Base-by-base conservation (phyloP, 2,113 vertebrate genomes). In the Dendropsophus ebraccatus region DNA sequence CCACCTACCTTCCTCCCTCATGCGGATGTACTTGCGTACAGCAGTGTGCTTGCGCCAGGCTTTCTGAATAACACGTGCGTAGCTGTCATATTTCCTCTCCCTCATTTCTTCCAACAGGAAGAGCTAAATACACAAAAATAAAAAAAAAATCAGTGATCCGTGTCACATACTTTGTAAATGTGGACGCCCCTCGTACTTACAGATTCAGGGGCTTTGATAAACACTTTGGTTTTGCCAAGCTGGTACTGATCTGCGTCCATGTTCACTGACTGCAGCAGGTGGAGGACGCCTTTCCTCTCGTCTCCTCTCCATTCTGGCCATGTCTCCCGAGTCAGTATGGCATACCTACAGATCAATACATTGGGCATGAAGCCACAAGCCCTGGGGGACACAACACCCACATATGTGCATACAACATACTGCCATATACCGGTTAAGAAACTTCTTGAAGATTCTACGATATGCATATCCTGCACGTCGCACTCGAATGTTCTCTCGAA, bases 221-320 rank as follows among this genome's bases (percentile, higher is more conserved):
- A 96, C 84, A 96, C 90, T 88, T 96, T 96, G 85, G 80, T 88
- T 83, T 91, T 93, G 14, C 95, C 95, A 78, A 96, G 90, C 89
- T 96, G 95, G 93, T 90, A 96, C 90, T 96, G 95, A 86, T 96
- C 95, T 0, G 91, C 84, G 76, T 96, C 95, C 95, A 96, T 96
- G 88, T 96, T 89, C 79, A 96, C 95, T 0, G 95, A 94, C 30
- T 74, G 90, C 56, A 96, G 92, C n/a, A 96, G 93, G 86, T 95
- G 95, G 21, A 95, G 87, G 16, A 95, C 95, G 0, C 95, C 95
- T 74, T 93, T 89, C 14, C 90, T 93, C 91, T 95, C 87, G 0
- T 95, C 93, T 0, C 94, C 95, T 5, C 69, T 88, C 95, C 95
- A 96, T 1, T 23, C 21, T 0, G 95, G 95, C 95, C 95, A 96